Evolutionary conservation across 1,140 invertebrate species (phyloP), one percentile per base, ranked within the genome.

Genomic region (Diachasma alloeum): DNA sequence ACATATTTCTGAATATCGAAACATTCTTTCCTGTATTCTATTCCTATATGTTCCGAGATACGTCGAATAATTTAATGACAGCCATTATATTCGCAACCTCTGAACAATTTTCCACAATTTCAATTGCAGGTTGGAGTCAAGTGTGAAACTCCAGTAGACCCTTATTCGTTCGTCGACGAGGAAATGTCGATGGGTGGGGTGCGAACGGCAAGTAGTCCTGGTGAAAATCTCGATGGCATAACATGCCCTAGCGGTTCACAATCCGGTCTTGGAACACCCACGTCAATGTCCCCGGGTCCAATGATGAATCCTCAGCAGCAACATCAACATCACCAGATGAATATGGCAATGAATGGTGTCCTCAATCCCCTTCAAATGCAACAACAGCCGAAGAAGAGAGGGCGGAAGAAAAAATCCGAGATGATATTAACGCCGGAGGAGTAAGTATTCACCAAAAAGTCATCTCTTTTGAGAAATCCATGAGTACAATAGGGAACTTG

Each of bases 81-180:
- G 0, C 39, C 39, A 42, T 42, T 42, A 42, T 42, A 42, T 42
- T 42, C 39, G 1, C 39, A 42, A 2, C 10, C 10, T 11, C 39
- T 42, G 17, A 53, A 53, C n/a, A 6, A 44, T 67, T 68, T 24
- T 19, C 6, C 17, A 13, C 68, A 76, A 76, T 78, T 80, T 79
- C 24, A 76, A 81, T 86, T 77, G 9, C 81, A 85, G 87, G 86
- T 86, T 87, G 89, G 81, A 84, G 90, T 93, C 76, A 93, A 93
- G 84, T 91, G 92, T 81, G 92, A 94, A 82, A 91, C 92, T 75
- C 85, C 91, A 73, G 93, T 93, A 79, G 94, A 95, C 87, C 94
- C 94, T 1, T 95, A 95, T 86, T 94, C 93, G 84, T 95, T 95
- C 89, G 94, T 95, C 24, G 94, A 95, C 83, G 95, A 96, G 84